Evolutionary conservation across 2,888 invertebrate genomes (phyloP).

Genomic region (Cremastinae sp.): DNA sequence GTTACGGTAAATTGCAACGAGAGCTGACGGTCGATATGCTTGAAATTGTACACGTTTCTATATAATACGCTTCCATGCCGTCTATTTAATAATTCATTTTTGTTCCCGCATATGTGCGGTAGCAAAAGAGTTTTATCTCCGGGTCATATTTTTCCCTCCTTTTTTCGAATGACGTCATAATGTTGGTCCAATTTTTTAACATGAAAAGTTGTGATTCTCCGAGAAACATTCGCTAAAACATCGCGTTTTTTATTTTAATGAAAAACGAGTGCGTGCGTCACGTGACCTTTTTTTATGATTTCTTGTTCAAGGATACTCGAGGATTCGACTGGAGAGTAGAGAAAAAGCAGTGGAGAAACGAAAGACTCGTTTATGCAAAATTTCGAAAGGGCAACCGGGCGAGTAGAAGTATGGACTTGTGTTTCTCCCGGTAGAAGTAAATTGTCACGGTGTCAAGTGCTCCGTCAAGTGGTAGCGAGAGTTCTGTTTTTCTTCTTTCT

Average conservation of each 20-base stretch:
- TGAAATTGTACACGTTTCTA: conserved; percentile 30
- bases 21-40: conserved; percentile 46
- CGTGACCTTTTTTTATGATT: conserved; percentile 16
- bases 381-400: conserved; percentile 20
- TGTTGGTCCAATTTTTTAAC: no score
- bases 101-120: not conserved
- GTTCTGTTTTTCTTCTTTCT: conserved; percentile 6
- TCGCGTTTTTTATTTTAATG: not conserved
- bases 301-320: conserved; percentile 17
- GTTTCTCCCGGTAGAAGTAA: conserved; percentile 1
- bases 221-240: no score
- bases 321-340: conserved; percentile 2
- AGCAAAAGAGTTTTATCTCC: no score
- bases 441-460: conserved; percentile 36
- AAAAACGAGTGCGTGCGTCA: not conserved
- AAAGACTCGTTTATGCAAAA: conserved; percentile 32
- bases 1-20: conserved; percentile 44
- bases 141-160: not conserved
- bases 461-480: conserved; percentile 7
- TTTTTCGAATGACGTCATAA: no score
- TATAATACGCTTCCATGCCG: not conserved
- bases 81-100: conserved; percentile 23
- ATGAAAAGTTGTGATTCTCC: no score
- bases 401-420: not conserved
- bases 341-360: not conserved